Base-by-base conservation (phyloP, 1,140 invertebrate species). In the Hycleus phaleratus region DNA sequence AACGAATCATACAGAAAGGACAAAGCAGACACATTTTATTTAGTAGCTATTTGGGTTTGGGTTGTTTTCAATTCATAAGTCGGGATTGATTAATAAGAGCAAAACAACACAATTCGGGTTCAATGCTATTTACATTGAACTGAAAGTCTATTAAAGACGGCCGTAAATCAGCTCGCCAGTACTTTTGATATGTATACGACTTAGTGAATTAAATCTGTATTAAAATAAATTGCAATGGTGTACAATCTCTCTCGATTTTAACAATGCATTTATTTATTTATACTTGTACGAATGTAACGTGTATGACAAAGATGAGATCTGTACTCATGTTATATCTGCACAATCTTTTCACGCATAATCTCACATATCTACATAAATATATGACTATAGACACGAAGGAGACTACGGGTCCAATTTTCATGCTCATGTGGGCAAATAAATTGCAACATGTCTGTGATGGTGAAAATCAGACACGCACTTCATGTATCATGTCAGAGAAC, bases 331-430 rank as follows among this genome's bases (percentile, higher is more conserved):
- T 5, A 7, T 32, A 32, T 32, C 32, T 32, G 32, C 7, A 32
- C 32, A 32, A 46, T 53, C 46, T 53, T 53, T 53, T 46, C 51
- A 53, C 51, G 51, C 45, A 46, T 55, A 55, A 55, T 55, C 52
- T 46, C 45, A 55, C 45, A 55, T 55, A 55, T 55, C 46, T 55
- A 46, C 52, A 55, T 55, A 38, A 47, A 55, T 26, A 46, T 55
- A 55, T 32, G 52, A 55, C 52, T 39, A 38, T 38, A 47, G 25
- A 47, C 52, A 47, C 38, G 52, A 39, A 38, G 43, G 44, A 43
- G 26, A 45, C 51, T 26, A 18, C 38, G 26, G 46, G 26, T 42
- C 52, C 38, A 55, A 55, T 55, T 55, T 55, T 47, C 52, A 47
- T 38, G n/a, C 52, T 45, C 18, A 11, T 38, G 40, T 26, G 12